These are phyloP conservation scores for Julus scandinavius DNA, from an alignment of 2,888 invertebrate genomes.

Conservation along the genomic window DNA sequence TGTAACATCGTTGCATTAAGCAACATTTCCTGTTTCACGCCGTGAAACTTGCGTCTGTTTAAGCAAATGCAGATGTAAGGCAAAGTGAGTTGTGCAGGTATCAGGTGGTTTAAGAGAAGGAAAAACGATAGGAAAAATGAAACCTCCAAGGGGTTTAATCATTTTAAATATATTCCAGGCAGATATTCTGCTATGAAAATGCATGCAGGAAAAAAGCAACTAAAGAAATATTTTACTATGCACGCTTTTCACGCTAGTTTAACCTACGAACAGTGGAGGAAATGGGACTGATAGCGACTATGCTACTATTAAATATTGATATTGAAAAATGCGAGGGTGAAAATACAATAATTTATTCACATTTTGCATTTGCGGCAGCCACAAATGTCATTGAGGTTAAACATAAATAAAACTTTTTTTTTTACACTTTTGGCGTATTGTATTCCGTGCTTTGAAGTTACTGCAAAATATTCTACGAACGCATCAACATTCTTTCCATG, in stretches of 20 bases:
- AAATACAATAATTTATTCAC: conserved; percentile 36
- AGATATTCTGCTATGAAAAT: not conserved
- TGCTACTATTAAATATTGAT: conserved; percentile 2
- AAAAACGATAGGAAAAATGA: conserved; percentile 26
- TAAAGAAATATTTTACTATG: not conserved
- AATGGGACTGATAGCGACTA: not conserved
- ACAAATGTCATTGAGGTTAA: not conserved
- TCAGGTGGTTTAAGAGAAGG: not conserved
- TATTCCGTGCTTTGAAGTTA: not conserved
- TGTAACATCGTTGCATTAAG: conserved; percentile 30
- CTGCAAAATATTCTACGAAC: not conserved
- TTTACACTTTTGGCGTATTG: not conserved
- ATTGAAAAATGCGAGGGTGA: conserved; percentile 1
- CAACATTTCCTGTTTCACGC: conserved; percentile 19
- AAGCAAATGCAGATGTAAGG: conserved; percentile 12
- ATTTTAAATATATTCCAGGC: conserved; percentile 20
- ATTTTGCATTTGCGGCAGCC: not conserved
- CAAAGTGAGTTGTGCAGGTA: not conserved
- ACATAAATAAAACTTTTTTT: not conserved
- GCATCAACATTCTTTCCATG: no score
- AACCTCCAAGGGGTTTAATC: not conserved
- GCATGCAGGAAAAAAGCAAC: not conserved
- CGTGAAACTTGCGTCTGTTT: not conserved
- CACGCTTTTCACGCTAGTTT: not conserved
- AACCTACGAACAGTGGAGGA: not conserved